These are phyloP conservation scores for Leptatherina wallacei DNA, from an alignment of 2,797 vertebrate species.

Conservation along the genomic window DNA sequence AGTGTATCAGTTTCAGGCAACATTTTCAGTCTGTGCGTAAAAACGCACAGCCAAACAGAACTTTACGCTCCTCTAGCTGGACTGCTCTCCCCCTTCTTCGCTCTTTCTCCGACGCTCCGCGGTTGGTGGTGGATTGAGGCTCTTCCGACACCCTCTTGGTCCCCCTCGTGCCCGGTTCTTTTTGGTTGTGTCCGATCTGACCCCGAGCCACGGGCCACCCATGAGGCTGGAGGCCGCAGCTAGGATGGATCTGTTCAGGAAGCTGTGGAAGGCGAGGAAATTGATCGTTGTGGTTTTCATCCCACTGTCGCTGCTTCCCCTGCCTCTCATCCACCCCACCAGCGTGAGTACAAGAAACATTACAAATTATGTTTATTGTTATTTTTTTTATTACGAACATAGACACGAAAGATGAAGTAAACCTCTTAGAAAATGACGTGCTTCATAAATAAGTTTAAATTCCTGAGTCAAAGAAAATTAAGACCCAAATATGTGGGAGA, in stretches of 20 bases:
- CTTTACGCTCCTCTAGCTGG: not conserved
- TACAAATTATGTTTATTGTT: no score
- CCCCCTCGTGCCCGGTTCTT: conserved; percentile 27
- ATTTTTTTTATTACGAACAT: not conserved
- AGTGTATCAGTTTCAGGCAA: not conserved
- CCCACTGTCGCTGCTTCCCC: conserved; percentile 91
- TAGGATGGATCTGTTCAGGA: conserved; percentile 89
- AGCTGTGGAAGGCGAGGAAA: conserved; percentile 89
- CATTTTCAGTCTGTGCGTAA: conserved; percentile 48
- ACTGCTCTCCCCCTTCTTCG: not conserved
- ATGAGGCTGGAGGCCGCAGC: conserved; percentile 83
- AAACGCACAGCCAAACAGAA: conserved; percentile 46
- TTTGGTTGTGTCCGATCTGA: conserved; percentile 43
- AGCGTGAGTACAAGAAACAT: conserved; percentile 88
- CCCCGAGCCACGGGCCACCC: conserved; percentile 58
- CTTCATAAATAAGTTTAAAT: no score
- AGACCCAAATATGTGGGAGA: no score
- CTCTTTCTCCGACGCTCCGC: not conserved
- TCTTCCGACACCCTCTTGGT: not conserved
- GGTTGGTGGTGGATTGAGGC: not conserved
- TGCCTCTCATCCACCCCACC: conserved; percentile 91
- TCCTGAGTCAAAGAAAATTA: no score
- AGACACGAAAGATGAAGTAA: no score
- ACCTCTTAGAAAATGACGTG: no score
- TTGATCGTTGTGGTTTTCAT: conserved; percentile 90